Percentiles rank a stretch among this genome's conserved stretches.
Evolutionary conservation across 2,113 vertebrate genomes (phyloP).

Genomic region (Corynorhinus townsendii): DNA sequence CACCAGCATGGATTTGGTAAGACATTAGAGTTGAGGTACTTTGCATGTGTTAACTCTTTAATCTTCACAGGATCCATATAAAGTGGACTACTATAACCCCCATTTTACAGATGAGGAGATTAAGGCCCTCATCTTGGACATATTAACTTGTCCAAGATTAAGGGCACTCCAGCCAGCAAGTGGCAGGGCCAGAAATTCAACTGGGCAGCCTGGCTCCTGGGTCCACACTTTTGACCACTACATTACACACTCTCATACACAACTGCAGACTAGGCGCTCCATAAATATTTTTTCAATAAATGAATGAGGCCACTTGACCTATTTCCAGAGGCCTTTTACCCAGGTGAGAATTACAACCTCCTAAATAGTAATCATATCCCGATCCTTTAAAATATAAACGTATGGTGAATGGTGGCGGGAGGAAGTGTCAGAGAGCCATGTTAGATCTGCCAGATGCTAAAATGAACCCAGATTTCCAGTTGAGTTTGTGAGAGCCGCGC

Average conservation of each 20-base stretch:
- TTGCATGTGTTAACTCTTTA: neutral
- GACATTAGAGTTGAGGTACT: neutral
- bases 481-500: neutral
- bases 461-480: neutral
- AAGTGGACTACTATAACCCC: neutral
- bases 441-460: neutral
- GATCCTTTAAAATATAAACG: neutral
- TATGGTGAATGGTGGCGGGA: neutral
- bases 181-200: neutral
- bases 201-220: neutral
- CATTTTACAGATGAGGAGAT: neutral
- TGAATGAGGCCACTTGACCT: neutral
- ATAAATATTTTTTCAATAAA: neutral
- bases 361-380: neutral
- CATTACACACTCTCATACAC: rapidly evolving
- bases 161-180: neutral
- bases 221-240: neutral
- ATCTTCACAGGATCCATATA: neutral
- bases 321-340: neutral
- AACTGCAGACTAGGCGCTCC: neutral
- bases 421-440: neutral
- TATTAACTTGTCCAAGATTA: neutral
- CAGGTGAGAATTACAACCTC: neutral
- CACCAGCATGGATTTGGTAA: neutral
- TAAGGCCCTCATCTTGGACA: neutral